Conservation (phyloP, 2,888 invertebrate species). For the Bibio marci region DNA sequence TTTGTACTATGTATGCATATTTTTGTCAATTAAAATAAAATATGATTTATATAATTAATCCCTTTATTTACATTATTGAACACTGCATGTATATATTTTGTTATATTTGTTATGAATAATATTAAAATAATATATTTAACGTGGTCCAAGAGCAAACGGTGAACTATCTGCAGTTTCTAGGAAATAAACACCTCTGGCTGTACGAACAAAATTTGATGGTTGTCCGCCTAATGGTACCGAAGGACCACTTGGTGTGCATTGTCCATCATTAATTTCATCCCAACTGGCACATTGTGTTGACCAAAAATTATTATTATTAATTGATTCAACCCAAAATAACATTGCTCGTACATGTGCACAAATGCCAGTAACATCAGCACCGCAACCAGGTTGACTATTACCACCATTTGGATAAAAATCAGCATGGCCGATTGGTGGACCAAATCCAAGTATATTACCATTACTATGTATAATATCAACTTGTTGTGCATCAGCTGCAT, state of each 20-base stretch:
- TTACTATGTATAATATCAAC: constrained; percentile 29
- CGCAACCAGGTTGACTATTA: constrained; percentile 35
- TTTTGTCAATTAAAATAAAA: too few species aligned
- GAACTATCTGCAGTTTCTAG: neutral
- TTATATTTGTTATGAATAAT: too few species aligned
- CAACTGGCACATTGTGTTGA: constrained; percentile 17
- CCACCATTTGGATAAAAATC: constrained; percentile 29
- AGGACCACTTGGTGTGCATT: neutral
- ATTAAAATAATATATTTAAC: too few species aligned
- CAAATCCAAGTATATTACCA: constrained; percentile 20
- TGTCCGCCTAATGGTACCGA: constrained; percentile 8
- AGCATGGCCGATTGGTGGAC: constrained; percentile 20
- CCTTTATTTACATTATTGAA: too few species aligned
- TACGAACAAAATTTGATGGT: constrained; percentile 6
- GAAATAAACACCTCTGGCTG: neutral
- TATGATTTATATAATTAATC: too few species aligned
- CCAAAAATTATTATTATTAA: constrained; percentile 19
- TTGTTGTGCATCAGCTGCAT: constrained; percentile 21
- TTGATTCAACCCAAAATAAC: constrained; percentile 28
- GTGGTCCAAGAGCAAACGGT: neutral
- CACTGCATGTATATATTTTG: too few species aligned
- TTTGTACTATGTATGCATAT: too few species aligned
- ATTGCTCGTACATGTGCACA: constrained; percentile 31
- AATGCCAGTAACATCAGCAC: constrained; percentile 20
- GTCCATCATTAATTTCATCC: constrained; percentile 11